Evolutionary conservation across 2,888 invertebrate genomes (phyloP).

Genomic region (Microplitis manilae): DNA sequence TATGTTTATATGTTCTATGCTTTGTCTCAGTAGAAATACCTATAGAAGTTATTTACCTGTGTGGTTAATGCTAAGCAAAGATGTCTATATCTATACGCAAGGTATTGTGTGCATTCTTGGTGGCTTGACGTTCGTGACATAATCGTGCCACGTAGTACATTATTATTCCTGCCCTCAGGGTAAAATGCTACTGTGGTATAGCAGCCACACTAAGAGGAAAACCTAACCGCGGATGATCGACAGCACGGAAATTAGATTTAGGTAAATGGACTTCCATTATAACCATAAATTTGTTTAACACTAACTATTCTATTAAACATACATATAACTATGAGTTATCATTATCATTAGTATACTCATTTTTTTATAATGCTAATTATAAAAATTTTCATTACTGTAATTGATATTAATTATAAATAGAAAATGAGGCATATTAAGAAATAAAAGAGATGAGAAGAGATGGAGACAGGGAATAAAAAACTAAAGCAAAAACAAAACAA

Average conservation of each 20-base stretch:
- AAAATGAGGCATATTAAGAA: slow-evolving; percentile 19
- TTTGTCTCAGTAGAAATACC: neutral
- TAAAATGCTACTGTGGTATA: slow-evolving; percentile 42
- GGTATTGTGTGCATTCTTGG: slow-evolving; percentile 58
- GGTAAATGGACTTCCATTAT: slow-evolving; percentile 8
- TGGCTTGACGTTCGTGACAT: slow-evolving; percentile 58
- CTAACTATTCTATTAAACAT: neutral
- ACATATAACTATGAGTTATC: neutral
- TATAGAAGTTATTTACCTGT: neutral
- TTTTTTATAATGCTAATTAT: neutral
- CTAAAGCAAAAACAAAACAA: neutral
- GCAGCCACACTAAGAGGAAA: neutral
- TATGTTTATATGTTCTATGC: neutral
- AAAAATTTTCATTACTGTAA: neutral
- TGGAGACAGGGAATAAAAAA: too few species aligned
- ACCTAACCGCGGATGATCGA: neutral
- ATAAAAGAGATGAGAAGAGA: too few species aligned
- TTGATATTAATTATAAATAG: slow-evolving; percentile 13
- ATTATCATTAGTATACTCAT: neutral
- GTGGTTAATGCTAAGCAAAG: slow-evolving; percentile 23
- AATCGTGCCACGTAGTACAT: slow-evolving; percentile 55
- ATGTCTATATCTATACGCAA: slow-evolving; percentile 41
- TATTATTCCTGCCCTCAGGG: slow-evolving; percentile 49
- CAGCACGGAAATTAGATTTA: neutral
- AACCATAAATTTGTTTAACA: slow-evolving; percentile 3